A percentile compares a stretch with the other conserved stretches of the same genome.
phyloP scores from a whole-genome alignment of 1,140 invertebrate species.

The Drosophila auraria region DNA sequence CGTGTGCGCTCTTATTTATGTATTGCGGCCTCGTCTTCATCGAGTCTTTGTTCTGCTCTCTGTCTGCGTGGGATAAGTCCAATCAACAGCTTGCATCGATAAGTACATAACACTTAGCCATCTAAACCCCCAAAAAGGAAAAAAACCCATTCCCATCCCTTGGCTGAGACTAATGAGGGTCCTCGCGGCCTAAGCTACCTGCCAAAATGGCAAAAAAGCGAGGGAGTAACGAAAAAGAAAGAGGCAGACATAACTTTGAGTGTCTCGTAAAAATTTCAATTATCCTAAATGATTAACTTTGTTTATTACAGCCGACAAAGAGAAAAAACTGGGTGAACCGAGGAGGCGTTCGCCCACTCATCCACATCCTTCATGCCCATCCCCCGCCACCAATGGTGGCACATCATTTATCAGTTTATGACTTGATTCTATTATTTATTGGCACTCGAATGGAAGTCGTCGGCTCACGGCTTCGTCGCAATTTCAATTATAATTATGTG shows the following conservation, averaged over 20 bases:
- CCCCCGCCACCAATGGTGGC: conserved; percentile 24
- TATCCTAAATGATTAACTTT: conserved; percentile 85
- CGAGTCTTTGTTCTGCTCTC: conserved; percentile 19
- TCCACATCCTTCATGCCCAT: conserved; percentile 17
- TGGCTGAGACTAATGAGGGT: conserved; percentile 52
- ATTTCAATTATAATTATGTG: conserved; percentile 85
- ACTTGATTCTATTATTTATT: conserved; percentile 85
- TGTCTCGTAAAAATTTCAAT: conserved; percentile 85
- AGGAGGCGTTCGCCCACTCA: conserved; percentile 25
- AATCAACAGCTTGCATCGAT: conserved; percentile 76
- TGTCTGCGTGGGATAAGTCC: conserved; percentile 44
- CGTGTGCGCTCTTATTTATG: conserved; percentile 46
- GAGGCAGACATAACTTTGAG: conserved; percentile 59
- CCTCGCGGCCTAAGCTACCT: conserved; percentile 42
- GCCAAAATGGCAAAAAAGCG: conserved; percentile 20
- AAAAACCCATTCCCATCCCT: neutral
- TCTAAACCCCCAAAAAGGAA: neutral
- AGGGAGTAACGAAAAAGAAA: conserved; percentile 13
- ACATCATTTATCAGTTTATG: conserved; percentile 82
- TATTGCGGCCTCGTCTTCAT: conserved; percentile 21
- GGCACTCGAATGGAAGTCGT: conserved; percentile 60
- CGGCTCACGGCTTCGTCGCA: conserved; percentile 61
- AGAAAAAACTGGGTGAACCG: conserved; percentile 3
- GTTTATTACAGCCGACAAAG: conserved; percentile 65
- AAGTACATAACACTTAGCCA: conserved; percentile 55